Evolutionary conservation across 2,797 vertebrate species (phyloP).

Genomic region (Sebastiscus tertius): DNA sequence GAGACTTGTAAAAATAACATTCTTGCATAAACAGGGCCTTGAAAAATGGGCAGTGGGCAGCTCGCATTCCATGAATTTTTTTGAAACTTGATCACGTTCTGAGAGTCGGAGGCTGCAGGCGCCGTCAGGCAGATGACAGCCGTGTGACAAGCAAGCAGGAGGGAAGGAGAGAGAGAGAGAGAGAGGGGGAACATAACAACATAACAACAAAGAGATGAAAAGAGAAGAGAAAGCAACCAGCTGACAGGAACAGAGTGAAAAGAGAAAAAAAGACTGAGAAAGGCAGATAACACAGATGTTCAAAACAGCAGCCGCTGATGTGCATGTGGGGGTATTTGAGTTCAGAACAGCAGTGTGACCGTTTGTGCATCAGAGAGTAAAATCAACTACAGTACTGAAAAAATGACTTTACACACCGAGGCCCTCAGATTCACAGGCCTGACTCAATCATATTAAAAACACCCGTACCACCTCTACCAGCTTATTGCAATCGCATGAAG

Average conservation of each 20-base stretch:
- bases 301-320: background rate
- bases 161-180: background rate
- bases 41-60: conserved; percentile 71
- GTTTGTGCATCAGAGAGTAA: background rate
- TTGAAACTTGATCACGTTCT: conserved; percentile 74
- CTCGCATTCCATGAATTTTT: conserved; percentile 75
- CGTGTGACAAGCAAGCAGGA: background rate
- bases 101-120: conserved; percentile 60
- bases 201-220: conserved; percentile 22
- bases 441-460: background rate
- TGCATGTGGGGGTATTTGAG: background rate
- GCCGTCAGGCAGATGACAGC: conserved; percentile 57
- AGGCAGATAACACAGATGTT: conserved; percentile 29
- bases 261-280: background rate
- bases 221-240: conserved; percentile 1
- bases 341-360: background rate
- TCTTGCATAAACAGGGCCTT: conserved; percentile 80
- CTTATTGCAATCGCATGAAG: background rate
- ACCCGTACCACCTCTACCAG: background rate
- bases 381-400: background rate
- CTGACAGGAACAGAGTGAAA: conserved; percentile 8
- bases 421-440: background rate
- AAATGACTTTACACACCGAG: background rate
- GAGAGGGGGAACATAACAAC: background rate
- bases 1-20: conserved; percentile 78